Conservation (phyloP, 1,140 invertebrate genomes). For the Rhyzopertha dominica region DNA sequence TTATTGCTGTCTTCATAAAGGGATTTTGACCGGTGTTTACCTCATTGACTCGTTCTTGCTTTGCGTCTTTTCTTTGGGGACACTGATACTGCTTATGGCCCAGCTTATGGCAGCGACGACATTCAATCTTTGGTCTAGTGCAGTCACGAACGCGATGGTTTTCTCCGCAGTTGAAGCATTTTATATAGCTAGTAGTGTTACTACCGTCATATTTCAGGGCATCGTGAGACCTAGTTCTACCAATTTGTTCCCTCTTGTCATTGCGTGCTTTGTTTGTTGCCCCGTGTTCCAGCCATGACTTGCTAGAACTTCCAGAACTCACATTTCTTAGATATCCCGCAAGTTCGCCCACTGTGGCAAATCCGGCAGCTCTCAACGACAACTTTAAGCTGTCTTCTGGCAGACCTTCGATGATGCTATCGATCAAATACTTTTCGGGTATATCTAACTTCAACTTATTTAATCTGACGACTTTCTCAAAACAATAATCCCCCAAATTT, state of each 20-base stretch:
- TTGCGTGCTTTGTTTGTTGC: background rate
- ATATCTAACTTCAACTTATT: background rate
- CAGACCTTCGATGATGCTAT: background rate
- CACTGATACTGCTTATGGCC: background rate
- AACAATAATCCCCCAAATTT: constrained; percentile 1
- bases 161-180: constrained; percentile 2
- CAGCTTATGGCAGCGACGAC: background rate
- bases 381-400: background rate
- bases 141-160: background rate
- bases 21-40: background rate
- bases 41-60: background rate
- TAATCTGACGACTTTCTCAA: background rate
- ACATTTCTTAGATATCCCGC: background rate
- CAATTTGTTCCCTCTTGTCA: background rate
- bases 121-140: background rate
- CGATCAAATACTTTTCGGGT: background rate
- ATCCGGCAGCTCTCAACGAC: background rate
- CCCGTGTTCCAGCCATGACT: background rate
- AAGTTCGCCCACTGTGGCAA: background rate
- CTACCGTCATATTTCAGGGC: background rate
- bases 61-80: background rate
- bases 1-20: background rate
- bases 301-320: background rate
- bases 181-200: background rate
- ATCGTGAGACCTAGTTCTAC: background rate